Conservation (phyloP, 2,113 vertebrate genomes). For the Eptatretus burgeri region DNA sequence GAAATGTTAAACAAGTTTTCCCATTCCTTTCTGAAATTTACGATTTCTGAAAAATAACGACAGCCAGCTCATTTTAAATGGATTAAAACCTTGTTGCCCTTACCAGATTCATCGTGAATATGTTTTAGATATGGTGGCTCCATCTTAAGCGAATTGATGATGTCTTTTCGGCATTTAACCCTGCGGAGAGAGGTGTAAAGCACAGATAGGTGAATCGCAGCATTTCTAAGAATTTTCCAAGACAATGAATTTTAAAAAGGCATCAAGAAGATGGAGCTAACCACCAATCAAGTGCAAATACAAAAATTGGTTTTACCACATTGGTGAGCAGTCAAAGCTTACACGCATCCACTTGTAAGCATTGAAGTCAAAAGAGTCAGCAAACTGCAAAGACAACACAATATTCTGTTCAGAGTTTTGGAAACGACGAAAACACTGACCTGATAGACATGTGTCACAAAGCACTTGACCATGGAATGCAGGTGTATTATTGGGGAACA, state of each 20-base stretch:
- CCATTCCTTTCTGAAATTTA: no score
- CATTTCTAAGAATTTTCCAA: background rate
- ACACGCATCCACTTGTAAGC: constrained; percentile 80
- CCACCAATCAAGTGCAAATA: background rate
- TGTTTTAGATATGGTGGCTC: constrained; percentile 72
- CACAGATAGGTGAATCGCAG: background rate
- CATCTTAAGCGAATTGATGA: constrained; percentile 57
- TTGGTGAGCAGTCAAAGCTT: constrained; percentile 88
- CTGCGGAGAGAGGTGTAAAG: constrained; percentile 15
- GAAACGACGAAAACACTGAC: no score
- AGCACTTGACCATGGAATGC: no score
- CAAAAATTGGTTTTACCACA: constrained; percentile 44
- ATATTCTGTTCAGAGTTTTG: background rate
- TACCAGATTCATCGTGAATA: constrained; percentile 67
- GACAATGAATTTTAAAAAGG: background rate
- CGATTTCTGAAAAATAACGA: no score
- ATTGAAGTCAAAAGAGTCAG: constrained; percentile 87
- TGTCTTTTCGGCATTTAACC: constrained; percentile 49
- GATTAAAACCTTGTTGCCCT: background rate
- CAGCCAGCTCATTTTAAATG: no score
- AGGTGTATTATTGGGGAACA: no score
- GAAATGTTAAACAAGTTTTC: no score
- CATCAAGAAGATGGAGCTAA: background rate
- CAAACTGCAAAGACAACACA: constrained; percentile 27
- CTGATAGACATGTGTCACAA: no score